Percentiles rank a stretch among this genome's conserved stretches.
Conservation (phyloP, 1,140 invertebrate genomes). For the Geopemphigus sp. region DNA sequence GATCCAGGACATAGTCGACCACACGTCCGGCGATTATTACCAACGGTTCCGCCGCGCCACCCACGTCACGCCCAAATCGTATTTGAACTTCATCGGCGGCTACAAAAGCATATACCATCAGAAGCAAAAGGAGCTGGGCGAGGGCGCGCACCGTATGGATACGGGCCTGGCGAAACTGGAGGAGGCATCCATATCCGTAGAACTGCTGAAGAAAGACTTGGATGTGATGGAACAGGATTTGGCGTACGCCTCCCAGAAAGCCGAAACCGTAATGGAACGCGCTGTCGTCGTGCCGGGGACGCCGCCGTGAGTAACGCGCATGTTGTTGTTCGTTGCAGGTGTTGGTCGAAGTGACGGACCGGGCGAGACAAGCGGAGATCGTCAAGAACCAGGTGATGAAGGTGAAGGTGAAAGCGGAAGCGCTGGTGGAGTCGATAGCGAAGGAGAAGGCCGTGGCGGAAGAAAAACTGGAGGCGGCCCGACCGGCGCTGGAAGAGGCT, state of each 20-base stretch:
- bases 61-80: slow-evolving; percentile 96
- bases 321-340: too few relatives aligned
- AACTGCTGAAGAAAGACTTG: slow-evolving; percentile 85
- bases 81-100: slow-evolving; percentile 90
- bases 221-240: slow-evolving; percentile 92
- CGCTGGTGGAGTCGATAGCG: slow-evolving; percentile 84
- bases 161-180: slow-evolving; percentile 86
- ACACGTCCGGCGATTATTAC: slow-evolving; percentile 86
- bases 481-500: slow-evolving; percentile 88
- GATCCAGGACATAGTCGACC: slow-evolving; percentile 89
- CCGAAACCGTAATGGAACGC: slow-evolving; percentile 64
- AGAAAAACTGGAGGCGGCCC: slow-evolving; percentile 84
- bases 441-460: slow-evolving; percentile 89
- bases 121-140: slow-evolving; percentile 84
- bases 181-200: slow-evolving; percentile 89
- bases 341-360: slow-evolving; percentile 80
- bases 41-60: slow-evolving; percentile 87
- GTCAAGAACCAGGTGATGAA: slow-evolving; percentile 84
- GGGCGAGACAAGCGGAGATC: slow-evolving; percentile 90
- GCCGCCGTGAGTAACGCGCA: too few relatives aligned
- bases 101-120: slow-evolving; percentile 91
- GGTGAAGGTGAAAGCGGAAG: slow-evolving; percentile 93
- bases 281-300: too few relatives aligned
- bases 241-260: slow-evolving; percentile 81
- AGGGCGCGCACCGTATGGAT: slow-evolving; percentile 89